Conservation (phyloP, 2,113 vertebrate species). For the Proteles cristata region DNA sequence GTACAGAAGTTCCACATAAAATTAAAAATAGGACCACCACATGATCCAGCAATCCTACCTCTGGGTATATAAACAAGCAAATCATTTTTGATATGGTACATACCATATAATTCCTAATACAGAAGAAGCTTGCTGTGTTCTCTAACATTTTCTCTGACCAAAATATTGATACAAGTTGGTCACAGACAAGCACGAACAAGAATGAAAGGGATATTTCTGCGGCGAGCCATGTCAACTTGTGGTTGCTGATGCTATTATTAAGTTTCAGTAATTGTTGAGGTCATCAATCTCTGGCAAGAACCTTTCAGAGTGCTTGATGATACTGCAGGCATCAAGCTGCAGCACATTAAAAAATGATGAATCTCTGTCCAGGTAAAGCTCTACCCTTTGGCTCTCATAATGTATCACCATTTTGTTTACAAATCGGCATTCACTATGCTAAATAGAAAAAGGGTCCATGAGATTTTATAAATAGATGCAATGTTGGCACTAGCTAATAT, state of each 20-base stretch:
- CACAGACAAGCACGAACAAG: background rate
- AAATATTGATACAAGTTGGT: background rate
- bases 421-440: slow-evolving; percentile 79
- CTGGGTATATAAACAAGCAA: background rate
- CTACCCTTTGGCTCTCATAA: slow-evolving; percentile 86
- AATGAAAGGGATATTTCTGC: background rate
- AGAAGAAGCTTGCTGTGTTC: background rate
- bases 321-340: slow-evolving; percentile 84
- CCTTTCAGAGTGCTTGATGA: slow-evolving; percentile 85
- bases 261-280: slow-evolving; percentile 82
- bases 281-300: slow-evolving; percentile 85
- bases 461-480: background rate
- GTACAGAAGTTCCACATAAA: background rate
- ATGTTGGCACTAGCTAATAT: background rate
- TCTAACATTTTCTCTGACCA: background rate
- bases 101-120: background rate
- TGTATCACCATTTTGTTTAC: slow-evolving; percentile 86
- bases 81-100: background rate
- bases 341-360: slow-evolving; percentile 87
- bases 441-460: background rate
- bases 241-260: slow-evolving; percentile 81
- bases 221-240: slow-evolving; percentile 45
- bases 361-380: slow-evolving; percentile 86
- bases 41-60: background rate
- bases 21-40: background rate